Evolutionary conservation across 2,888 invertebrate species (phyloP).

Genomic region (Fragum whitleyi): DNA sequence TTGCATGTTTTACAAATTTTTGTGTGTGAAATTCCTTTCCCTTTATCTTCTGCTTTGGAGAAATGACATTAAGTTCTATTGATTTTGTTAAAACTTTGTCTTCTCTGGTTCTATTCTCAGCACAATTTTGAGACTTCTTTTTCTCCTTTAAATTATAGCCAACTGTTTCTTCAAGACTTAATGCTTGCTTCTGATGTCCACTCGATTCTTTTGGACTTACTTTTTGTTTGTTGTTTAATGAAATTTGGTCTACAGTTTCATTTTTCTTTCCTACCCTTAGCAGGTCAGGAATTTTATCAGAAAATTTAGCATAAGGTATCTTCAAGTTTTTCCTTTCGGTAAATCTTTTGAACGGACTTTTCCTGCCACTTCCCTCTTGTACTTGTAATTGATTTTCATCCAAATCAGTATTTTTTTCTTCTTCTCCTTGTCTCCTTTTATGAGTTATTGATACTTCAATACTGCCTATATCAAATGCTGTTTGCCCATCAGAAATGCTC

Average conservation of each 20-base stretch:
- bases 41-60: neutral
- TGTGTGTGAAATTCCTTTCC: neutral
- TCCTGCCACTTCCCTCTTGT: neutral
- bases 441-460: constrained; percentile 29
- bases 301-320: constrained; percentile 10
- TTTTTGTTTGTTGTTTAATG: neutral
- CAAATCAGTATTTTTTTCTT: neutral
- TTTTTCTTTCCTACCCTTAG: neutral
- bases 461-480: constrained; percentile 2
- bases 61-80: neutral
- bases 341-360: neutral
- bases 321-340: constrained; percentile 3
- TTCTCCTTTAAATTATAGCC: no score
- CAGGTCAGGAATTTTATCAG: constrained; percentile 19
- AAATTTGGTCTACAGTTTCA: neutral
- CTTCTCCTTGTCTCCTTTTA: neutral
- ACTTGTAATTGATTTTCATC: neutral
- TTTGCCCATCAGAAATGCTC: neutral
- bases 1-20: neutral
- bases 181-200: neutral
- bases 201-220: neutral
- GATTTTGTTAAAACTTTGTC: neutral
- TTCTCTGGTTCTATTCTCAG: neutral
- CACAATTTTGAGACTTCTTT: neutral
- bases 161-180: no score